Evolutionary conservation across 35 echinoderm and acorn worm genomes (phyloP).

Genomic region (Holothuria glaberrima): DNA sequence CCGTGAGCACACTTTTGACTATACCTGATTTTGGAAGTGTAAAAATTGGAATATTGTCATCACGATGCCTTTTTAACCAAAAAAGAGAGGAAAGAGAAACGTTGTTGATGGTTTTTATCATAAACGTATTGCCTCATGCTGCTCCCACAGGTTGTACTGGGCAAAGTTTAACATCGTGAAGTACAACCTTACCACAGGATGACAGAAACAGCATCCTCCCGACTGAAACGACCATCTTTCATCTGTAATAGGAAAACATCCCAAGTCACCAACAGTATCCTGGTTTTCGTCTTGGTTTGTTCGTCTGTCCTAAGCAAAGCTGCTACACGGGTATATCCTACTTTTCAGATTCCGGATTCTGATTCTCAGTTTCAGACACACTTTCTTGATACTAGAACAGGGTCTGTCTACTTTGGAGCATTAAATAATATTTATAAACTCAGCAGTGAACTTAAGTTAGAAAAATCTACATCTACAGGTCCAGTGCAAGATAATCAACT

Average conservation of each 20-base stretch:
- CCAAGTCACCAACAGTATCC: neutral
- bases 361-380: constrained; percentile 21
- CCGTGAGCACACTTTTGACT: too few relatives aligned
- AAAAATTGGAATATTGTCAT: too few relatives aligned
- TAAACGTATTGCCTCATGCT: too few relatives aligned
- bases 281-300: neutral
- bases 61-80: too few relatives aligned
- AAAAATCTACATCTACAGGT: neutral
- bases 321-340: neutral
- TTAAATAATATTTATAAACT: constrained; percentile 50
- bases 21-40: too few relatives aligned
- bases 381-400: neutral
- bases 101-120: too few relatives aligned
- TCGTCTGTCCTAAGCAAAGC: neutral
- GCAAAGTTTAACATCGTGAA: too few relatives aligned
- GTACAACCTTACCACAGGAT: too few relatives aligned
- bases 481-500: constrained; percentile 25
- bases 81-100: too few relatives aligned
- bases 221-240: neutral
- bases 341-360: constrained; percentile 27
- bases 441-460: neutral
- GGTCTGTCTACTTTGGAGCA: constrained; percentile 10
- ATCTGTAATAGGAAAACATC: neutral
- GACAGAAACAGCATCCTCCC: too few relatives aligned
- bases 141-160: too few relatives aligned